Evolutionary conservation across 2,113 vertebrate species (phyloP).

Genomic region (Polypterus bichir): DNA sequence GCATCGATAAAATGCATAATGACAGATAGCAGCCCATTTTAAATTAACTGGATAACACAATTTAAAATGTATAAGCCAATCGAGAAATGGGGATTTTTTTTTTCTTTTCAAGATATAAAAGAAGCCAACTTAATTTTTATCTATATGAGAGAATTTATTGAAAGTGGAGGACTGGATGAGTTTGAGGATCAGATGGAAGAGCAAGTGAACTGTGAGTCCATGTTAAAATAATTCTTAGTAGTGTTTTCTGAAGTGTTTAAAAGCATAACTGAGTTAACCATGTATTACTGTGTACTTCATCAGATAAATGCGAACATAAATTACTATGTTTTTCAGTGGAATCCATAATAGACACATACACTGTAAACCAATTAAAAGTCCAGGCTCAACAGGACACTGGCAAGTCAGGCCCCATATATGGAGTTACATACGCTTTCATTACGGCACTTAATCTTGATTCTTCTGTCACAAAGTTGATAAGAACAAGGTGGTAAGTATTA

Average conservation of each 20-base stretch:
- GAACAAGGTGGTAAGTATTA: slow-evolving; percentile 65
- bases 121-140: slow-evolving; percentile 73
- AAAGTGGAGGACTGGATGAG: slow-evolving; percentile 48
- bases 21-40: too few relatives aligned
- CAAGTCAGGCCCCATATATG: slow-evolving; percentile 48
- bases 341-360: slow-evolving; percentile 69
- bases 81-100: neutral
- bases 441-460: slow-evolving; percentile 70
- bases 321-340: slow-evolving; percentile 56
- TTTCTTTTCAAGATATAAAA: slow-evolving; percentile 59
- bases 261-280: neutral
- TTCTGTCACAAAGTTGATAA: slow-evolving; percentile 57
- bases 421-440: slow-evolving; percentile 74
- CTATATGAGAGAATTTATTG: slow-evolving; percentile 61
- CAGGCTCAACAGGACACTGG: slow-evolving; percentile 48
- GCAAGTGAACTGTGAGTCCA: slow-evolving; percentile 52
- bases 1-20: too few relatives aligned
- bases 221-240: too few relatives aligned
- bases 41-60: too few relatives aligned
- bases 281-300: too few relatives aligned
- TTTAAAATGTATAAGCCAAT: too few relatives aligned
- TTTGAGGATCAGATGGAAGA: slow-evolving; percentile 56
- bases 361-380: slow-evolving; percentile 47
- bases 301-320: neutral
- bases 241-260: too few relatives aligned